Conservation (phyloP, 1,140 invertebrate species). For the Andrena cerasifolii region DNA sequence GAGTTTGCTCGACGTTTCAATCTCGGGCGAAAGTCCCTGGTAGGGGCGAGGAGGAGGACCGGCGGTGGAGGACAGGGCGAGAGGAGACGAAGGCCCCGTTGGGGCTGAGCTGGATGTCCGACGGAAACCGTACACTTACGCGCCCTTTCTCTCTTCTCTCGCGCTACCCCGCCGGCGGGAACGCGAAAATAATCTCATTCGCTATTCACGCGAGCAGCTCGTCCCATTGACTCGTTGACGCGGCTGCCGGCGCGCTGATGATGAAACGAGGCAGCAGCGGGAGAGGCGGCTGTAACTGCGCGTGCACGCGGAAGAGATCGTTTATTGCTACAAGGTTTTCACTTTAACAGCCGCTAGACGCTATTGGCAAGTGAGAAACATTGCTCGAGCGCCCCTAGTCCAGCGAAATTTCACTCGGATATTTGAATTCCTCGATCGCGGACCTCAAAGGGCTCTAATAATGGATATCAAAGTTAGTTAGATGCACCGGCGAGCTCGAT, state of each 20-base stretch:
- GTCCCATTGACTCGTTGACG: conserved; percentile 46
- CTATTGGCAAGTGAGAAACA: background rate
- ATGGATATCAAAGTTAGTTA: no score
- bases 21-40: conserved; percentile 4
- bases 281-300: conserved; percentile 15
- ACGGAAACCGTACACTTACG: conserved; percentile 15
- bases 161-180: conserved; percentile 7
- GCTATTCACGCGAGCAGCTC: conserved; percentile 36
- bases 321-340: conserved; percentile 46
- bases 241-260: background rate
- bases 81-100: background rate
- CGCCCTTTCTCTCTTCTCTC: conserved; percentile 1
- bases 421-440: no score
- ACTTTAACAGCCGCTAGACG: background rate
- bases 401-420: background rate
- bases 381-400: background rate
- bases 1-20: conserved; percentile 47
- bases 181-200: conserved; percentile 52
- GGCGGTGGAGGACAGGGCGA: background rate
- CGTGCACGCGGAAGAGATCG: conserved; percentile 44
- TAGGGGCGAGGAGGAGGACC: background rate
- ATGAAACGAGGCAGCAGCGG: background rate
- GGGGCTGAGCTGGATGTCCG: background rate
- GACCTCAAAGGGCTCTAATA: no score
- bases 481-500: no score